These are phyloP conservation scores for Sthenelais limicola DNA, from an alignment of 2,888 invertebrate species.

Conservation along the genomic window DNA sequence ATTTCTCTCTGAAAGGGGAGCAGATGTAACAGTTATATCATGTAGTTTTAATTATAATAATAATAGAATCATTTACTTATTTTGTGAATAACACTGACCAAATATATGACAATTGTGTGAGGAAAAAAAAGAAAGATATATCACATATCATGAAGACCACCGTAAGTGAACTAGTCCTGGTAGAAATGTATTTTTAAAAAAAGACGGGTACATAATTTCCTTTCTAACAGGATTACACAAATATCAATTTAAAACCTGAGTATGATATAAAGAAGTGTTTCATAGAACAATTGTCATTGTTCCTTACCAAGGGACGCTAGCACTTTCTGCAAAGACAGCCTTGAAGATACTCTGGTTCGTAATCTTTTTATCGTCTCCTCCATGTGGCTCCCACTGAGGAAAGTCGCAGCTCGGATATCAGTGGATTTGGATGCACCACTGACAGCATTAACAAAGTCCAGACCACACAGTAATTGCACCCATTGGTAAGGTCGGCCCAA, in stretches of 20 bases:
- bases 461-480: conserved; percentile 91
- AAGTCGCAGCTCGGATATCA: conserved; percentile 62
- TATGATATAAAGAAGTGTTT: neutral
- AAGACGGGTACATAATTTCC: no score
- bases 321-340: conserved; percentile 84
- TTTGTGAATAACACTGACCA: no score
- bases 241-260: no score
- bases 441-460: conserved; percentile 78
- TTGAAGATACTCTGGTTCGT: conserved; percentile 81
- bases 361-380: conserved; percentile 84
- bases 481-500: conserved; percentile 88
- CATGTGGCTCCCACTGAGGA: conserved; percentile 78
- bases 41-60: no score
- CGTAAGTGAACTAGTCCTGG: no score
- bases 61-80: no score
- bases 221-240: no score
- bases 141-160: no score
- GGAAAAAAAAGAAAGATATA: no score
- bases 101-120: no score
- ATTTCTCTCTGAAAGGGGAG: conserved; percentile 64
- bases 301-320: conserved; percentile 78
- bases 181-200: no score
- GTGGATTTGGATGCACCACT: conserved; percentile 37
- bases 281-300: neutral
- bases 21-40: no score